Percentiles rank a stretch among this genome's conserved stretches.
Conservation (phyloP, 2,797 vertebrate species). For the Rhodeus uyekii region DNA sequence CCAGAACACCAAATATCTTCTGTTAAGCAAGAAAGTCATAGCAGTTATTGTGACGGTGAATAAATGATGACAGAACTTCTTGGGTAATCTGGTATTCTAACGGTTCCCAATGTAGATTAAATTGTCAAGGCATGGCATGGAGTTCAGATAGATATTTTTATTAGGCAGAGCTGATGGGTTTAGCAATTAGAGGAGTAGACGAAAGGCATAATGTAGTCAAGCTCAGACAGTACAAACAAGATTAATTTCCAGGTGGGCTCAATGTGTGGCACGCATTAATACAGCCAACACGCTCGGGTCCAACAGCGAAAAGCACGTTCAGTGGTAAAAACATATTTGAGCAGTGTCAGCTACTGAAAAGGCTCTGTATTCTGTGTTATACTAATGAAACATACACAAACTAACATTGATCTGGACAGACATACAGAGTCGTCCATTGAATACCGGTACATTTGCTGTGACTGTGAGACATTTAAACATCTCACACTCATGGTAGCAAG, state of each 20-base stretch:
- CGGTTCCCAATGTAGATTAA: constrained; percentile 24
- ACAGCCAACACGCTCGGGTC: neutral
- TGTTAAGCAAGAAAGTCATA: neutral
- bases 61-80: neutral
- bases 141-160: constrained; percentile 32
- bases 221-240: constrained; percentile 47
- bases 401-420: constrained; percentile 37
- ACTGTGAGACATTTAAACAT: neutral
- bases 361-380: constrained; percentile 45
- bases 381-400: constrained; percentile 47
- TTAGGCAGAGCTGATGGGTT: constrained; percentile 16
- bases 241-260: constrained; percentile 34
- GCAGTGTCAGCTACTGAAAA: constrained; percentile 45
- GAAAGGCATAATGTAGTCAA: constrained; percentile 27
- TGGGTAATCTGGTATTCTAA: neutral
- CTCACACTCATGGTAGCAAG: neutral
- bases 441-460: constrained; percentile 5
- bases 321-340: constrained; percentile 52
- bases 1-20: neutral
- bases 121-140: constrained; percentile 25
- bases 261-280: constrained; percentile 38
- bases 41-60: neutral
- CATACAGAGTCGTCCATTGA: constrained; percentile 51
- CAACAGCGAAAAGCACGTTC: constrained; percentile 47
- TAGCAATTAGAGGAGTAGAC: constrained; percentile 33